These are phyloP conservation scores for Regulus satrapa DNA, from an alignment of 2,113 vertebrate species.

Conservation along the genomic window DNA sequence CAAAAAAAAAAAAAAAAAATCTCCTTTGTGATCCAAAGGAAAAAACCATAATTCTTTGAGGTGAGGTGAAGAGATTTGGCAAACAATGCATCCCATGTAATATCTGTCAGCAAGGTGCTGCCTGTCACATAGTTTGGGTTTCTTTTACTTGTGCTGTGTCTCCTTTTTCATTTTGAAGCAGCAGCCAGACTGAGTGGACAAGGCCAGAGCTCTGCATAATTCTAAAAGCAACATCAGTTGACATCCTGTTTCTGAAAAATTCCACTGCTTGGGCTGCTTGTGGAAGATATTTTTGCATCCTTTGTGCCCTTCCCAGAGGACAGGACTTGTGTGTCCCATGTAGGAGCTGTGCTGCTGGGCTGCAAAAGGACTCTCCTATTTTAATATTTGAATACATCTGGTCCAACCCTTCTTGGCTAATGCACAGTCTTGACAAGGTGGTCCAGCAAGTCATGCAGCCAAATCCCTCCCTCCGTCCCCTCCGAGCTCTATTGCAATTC, in stretches of 20 bases:
- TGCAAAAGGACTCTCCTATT: neutral
- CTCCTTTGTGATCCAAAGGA: neutral
- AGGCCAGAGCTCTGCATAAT: neutral
- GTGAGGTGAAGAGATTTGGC: neutral
- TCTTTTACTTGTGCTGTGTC: neutral
- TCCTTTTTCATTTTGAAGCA: neutral
- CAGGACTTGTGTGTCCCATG: accelerated
- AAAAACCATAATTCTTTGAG: constrained; percentile 14
- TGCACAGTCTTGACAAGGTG: neutral
- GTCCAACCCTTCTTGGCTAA: neutral
- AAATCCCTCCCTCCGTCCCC: neutral
- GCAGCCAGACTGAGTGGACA: neutral
- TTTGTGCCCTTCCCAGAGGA: neutral
- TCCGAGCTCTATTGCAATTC: neutral
- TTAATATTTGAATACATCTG: neutral
- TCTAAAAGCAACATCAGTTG: neutral
- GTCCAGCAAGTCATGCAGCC: neutral
- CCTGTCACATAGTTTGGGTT: neutral
- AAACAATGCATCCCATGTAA: neutral
- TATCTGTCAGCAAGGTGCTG: neutral
- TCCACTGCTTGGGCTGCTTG: neutral
- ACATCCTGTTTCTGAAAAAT: neutral
- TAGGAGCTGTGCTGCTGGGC: neutral
- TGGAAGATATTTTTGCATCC: neutral
- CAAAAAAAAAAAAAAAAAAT: neutral